Base-by-base conservation (phyloP, 2,797 vertebrate species). In the Cossypha dichroa region DNA sequence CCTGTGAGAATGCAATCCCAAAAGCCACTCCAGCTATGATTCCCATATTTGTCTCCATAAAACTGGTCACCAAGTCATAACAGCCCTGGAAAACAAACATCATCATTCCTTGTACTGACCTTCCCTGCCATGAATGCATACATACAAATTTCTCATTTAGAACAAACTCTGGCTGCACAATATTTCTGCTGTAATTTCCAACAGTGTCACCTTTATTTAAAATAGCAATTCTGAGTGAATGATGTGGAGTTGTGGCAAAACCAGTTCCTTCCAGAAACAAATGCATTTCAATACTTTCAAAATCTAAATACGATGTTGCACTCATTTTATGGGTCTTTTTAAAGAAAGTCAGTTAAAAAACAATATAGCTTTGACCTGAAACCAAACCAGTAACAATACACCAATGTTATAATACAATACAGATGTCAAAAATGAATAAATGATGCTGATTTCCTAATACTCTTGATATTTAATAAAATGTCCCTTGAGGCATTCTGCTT, bases 21-120 rank as follows among this genome's bases (percentile, higher is more conserved):
- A 99, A 99, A 8, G 99, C 99, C 73, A 99, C 99, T 88, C 99
- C 99, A 63, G 99, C 99, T 72, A 99, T 99, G 98, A 99, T 98
- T 86, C 99, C 99, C 98, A 99, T 98, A 98, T 99, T 99, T 77
- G 98, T 98, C 97, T 99, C 99, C 82, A 99, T 99, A 97, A 99
- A 99, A 95, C 98, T 98, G 67, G 99, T 99, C 97, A 99, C 99
- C 96, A 99, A 87, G 94, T 99, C 98, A 33, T 99, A 99, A 92
- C 99, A 99, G 22, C 99, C 99, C 99, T 99, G 93, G 29, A 96
- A 97, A 96, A 82, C 55, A 96, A 80, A 68, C 14, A n/a, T 18
- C 40, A 81, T 94, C 16, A 93, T n/a, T 93, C 68, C 34, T 92
- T 52, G 46, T 54, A 85, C 66, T 10, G 46, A 94, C 55, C 60